Percentiles rank a stretch among this genome's conserved stretches.
These are phyloP conservation scores for Phalloptychus januarius DNA, from an alignment of 2,797 vertebrate genomes.

Conservation along the genomic window DNA sequence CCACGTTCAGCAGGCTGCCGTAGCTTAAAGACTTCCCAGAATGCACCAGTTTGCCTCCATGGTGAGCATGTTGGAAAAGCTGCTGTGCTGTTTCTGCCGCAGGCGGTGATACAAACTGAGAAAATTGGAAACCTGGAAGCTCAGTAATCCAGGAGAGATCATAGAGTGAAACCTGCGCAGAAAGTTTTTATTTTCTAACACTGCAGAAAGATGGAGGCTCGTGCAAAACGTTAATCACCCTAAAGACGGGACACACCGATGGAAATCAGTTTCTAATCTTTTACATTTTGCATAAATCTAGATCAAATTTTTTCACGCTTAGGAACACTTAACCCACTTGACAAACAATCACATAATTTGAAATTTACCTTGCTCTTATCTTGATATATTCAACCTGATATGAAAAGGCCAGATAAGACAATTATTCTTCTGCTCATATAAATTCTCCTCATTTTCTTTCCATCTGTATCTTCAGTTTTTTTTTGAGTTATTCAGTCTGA, in stretches of 20 bases:
- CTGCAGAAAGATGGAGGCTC: neutral
- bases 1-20: slow-evolving; percentile 11
- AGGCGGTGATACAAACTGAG: slow-evolving; percentile 38
- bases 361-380: too few species aligned
- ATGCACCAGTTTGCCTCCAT: slow-evolving; percentile 26
- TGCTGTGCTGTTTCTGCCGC: slow-evolving; percentile 32
- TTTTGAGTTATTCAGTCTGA: too few species aligned
- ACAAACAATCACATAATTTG: too few species aligned
- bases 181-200: slow-evolving; percentile 20
- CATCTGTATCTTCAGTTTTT: too few species aligned
- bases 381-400: too few species aligned
- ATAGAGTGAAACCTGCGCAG: slow-evolving; percentile 22
- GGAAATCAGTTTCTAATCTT: neutral
- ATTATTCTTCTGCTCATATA: too few species aligned
- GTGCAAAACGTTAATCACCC: neutral
- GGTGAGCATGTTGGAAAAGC: slow-evolving; percentile 20
- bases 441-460: too few species aligned
- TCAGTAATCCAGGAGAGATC: slow-evolving; percentile 44
- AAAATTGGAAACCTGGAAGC: slow-evolving; percentile 39
- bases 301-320: neutral
- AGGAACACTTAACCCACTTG: too few species aligned
- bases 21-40: slow-evolving; percentile 56
- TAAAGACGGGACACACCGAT: neutral
- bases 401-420: too few species aligned
- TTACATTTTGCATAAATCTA: neutral